phyloP scores from a whole-genome alignment of 2,113 vertebrate genomes.

The Vidua chalybeata region DNA sequence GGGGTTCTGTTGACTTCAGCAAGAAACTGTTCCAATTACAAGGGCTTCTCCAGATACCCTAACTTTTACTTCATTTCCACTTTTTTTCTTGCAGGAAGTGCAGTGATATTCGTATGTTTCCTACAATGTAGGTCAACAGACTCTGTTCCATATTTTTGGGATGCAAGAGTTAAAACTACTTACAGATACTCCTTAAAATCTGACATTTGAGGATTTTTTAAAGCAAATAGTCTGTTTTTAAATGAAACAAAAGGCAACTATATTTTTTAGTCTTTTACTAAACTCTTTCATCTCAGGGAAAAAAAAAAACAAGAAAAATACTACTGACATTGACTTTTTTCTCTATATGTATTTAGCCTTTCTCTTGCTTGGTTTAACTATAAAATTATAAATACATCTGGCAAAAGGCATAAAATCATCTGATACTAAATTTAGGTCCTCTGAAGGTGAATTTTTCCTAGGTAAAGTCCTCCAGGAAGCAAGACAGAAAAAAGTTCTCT shows the following conservation, averaged over 20 bases:
- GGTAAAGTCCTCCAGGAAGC: background rate
- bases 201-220: background rate
- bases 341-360: background rate
- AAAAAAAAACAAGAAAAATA: fast-evolving
- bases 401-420: background rate
- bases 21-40: background rate
- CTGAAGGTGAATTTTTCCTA: background rate
- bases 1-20: background rate
- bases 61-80: background rate
- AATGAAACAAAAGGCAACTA: background rate
- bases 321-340: background rate
- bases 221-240: background rate
- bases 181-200: background rate
- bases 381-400: background rate
- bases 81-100: background rate
- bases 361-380: background rate
- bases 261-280: background rate
- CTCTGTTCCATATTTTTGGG: background rate
- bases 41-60: background rate
- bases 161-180: background rate
- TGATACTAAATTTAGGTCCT: background rate
- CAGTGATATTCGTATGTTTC: background rate
- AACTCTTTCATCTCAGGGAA: fast-evolving
- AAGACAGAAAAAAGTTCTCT: background rate
- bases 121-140: background rate